phyloP scores from a whole-genome alignment of 2,888 invertebrate genomes.

The Heliconius ismenius region DNA sequence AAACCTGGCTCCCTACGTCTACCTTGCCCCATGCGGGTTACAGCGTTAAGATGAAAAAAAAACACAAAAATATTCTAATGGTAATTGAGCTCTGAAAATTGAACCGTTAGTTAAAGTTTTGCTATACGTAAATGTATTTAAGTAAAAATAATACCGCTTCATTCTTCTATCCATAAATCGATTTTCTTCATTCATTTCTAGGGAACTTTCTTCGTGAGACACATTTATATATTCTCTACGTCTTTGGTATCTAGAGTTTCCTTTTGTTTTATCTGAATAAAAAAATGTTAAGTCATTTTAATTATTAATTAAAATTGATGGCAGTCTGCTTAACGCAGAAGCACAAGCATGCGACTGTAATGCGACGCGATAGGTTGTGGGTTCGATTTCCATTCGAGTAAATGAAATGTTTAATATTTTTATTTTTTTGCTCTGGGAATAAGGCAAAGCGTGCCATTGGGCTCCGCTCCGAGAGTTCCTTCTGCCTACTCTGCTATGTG shows the following conservation, averaged over 20 bases:
- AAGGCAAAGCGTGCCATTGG: not conserved
- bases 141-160: conserved; percentile 29
- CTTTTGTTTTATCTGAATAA: conserved; percentile 7
- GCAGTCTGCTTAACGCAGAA: too few relatives aligned
- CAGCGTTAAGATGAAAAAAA: not conserved
- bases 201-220: conserved; percentile 32
- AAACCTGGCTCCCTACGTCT: not conserved
- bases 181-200: conserved; percentile 32
- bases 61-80: too few relatives aligned
- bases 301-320: too few relatives aligned
- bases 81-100: too few relatives aligned
- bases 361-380: too few relatives aligned
- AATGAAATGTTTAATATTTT: too few relatives aligned
- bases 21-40: not conserved
- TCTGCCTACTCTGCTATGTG: not conserved
- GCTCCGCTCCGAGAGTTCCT: not conserved
- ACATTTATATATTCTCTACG: conserved; percentile 29
- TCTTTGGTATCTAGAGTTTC: conserved; percentile 10
- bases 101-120: too few relatives aligned
- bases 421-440: too few relatives aligned
- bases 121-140: too few relatives aligned
- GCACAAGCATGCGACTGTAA: too few relatives aligned
- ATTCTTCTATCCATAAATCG: conserved; percentile 20
- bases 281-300: not conserved
- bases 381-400: too few relatives aligned